Evolutionary conservation across 2,113 vertebrate species (phyloP).

Genomic region (Vicugna pacos): DNA sequence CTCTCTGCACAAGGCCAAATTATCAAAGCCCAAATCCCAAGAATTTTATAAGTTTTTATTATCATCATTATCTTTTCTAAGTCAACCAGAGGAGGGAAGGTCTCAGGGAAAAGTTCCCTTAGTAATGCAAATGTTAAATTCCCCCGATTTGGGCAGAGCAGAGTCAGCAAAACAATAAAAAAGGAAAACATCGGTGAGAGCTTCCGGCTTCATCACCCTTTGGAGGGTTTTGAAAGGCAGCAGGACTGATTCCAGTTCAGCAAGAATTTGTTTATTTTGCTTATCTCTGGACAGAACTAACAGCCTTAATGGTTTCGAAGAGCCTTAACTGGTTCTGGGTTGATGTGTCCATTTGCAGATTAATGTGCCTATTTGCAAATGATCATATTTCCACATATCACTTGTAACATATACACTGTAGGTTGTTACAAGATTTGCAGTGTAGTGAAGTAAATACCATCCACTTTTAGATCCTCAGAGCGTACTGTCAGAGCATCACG

Average conservation of each 20-base stretch:
- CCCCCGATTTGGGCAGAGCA: slow-evolving; percentile 23
- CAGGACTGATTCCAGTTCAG: slow-evolving; percentile 34
- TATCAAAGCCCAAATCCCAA: slow-evolving; percentile 31
- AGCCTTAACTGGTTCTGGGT: background rate
- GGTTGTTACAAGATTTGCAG: slow-evolving; percentile 58
- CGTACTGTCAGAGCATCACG: background rate
- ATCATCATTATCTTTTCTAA: background rate
- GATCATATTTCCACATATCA: slow-evolving; percentile 57
- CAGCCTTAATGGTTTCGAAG: slow-evolving; percentile 73
- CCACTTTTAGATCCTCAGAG: slow-evolving; percentile 42
- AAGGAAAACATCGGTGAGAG: slow-evolving; percentile 53
- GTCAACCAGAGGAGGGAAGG: background rate
- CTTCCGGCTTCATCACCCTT: slow-evolving; percentile 20
- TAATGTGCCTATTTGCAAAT: slow-evolving; percentile 71
- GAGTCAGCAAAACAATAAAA: slow-evolving; percentile 39
- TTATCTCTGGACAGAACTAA: slow-evolving; percentile 77
- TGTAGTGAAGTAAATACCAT: slow-evolving; percentile 56
- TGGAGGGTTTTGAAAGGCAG: slow-evolving; percentile 39
- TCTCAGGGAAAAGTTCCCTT: background rate
- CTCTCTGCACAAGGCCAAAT: slow-evolving; percentile 55
- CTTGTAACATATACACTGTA: slow-evolving; percentile 61
- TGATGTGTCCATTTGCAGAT: slow-evolving; percentile 50
- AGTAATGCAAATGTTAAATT: slow-evolving; percentile 36
- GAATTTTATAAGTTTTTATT: slow-evolving; percentile 1
- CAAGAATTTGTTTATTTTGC: slow-evolving; percentile 75